A percentile compares a stretch with the other conserved stretches of the same genome.
Conservation (phyloP, 2,888 invertebrate genomes). For the Sepiola atlantica region DNA sequence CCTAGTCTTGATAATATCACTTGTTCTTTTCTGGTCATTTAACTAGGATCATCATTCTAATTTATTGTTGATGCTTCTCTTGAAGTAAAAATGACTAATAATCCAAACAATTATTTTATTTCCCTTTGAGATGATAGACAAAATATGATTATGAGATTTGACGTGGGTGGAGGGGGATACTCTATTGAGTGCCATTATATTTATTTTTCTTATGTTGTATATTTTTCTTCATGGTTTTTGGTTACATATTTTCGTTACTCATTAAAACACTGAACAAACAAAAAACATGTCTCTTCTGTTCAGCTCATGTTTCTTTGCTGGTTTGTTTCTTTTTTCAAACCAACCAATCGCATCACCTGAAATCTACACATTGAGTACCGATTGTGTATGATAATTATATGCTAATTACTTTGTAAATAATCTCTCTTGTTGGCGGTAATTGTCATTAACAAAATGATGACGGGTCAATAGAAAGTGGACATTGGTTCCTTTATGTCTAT, state of each 20-base stretch:
- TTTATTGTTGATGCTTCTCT: no score
- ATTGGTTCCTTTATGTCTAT: slow-evolving; percentile 6
- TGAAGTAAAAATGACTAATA: no score
- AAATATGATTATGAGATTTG: no score
- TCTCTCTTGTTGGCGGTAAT: neutral
- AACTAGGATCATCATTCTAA: no score
- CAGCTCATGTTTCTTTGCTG: neutral
- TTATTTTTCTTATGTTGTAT: no score
- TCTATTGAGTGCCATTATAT: no score
- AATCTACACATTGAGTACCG: neutral
- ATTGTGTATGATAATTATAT: neutral
- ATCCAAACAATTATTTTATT: no score
- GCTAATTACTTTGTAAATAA: slow-evolving; percentile 20
- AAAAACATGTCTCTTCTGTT: neutral
- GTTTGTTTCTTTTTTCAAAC: neutral
- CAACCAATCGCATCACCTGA: neutral
- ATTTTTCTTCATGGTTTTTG: neutral
- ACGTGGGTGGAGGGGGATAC: no score
- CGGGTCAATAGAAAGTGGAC: neutral
- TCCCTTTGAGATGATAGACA: no score
- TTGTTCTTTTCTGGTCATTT: no score
- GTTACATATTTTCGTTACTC: neutral
- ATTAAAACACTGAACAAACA: neutral
- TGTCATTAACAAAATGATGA: neutral
- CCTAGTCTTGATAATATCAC: no score